Conservation (phyloP, 2,888 invertebrate genomes). For the Zygogramma bicolorata region DNA sequence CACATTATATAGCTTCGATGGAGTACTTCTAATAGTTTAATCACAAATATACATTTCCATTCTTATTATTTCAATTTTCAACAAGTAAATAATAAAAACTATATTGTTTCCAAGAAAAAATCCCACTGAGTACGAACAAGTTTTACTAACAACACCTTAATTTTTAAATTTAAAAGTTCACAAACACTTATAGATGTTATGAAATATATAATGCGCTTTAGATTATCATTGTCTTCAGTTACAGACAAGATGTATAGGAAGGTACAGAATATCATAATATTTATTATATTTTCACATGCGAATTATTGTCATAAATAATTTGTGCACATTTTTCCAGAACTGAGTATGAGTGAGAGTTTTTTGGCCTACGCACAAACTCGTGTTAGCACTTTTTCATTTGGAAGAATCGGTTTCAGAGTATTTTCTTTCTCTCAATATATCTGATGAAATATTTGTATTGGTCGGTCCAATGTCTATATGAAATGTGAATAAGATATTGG, state of each 20-base stretch:
- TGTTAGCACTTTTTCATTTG: no score
- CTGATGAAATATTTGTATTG: no score
- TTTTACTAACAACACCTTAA: slow-evolving; percentile 9
- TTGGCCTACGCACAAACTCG: no score
- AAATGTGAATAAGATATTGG: no score
- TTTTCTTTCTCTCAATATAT: no score
- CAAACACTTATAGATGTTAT: slow-evolving; percentile 6
- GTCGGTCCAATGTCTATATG: no score
- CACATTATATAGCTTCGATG: no score
- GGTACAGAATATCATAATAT: not conserved
- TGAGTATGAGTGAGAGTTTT: not conserved
- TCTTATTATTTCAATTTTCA: not conserved
- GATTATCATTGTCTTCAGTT: not conserved
- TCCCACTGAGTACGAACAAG: not conserved
- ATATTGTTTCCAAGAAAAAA: not conserved
- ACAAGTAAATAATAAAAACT: not conserved
- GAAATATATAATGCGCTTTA: slow-evolving; percentile 4
- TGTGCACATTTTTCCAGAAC: slow-evolving; percentile 50
- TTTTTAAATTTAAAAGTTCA: slow-evolving; percentile 8
- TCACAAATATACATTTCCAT: not conserved
- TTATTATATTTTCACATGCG: slow-evolving; percentile 44
- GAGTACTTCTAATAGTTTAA: no score
- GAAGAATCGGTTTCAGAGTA: no score
- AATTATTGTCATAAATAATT: slow-evolving; percentile 55
- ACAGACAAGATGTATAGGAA: not conserved